These are phyloP conservation scores for Lophius americanus DNA, from an alignment of 2,797 vertebrate species.

Conservation along the genomic window DNA sequence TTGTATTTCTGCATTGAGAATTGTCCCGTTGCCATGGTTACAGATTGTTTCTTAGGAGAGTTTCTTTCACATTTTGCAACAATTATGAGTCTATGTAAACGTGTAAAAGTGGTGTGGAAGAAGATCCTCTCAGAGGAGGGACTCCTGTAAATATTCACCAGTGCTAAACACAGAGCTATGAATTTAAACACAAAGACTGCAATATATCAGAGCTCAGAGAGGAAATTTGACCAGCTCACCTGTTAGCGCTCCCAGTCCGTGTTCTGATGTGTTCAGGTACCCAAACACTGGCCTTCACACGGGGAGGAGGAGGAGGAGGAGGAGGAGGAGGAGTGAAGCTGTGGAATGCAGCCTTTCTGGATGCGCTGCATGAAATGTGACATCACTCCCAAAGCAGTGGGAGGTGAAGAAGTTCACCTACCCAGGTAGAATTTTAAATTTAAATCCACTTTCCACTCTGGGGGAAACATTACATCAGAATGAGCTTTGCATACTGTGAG, in stretches of 20 bases:
- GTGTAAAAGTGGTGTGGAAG: too few species aligned
- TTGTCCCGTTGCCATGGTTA: too few species aligned
- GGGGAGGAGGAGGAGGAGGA: conserved; percentile 8
- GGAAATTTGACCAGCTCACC: conserved; percentile 37
- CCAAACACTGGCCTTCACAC: background rate
- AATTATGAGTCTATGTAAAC: too few species aligned
- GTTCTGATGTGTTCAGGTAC: too few species aligned
- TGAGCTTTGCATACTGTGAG: background rate
- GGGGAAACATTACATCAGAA: background rate
- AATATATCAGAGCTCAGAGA: background rate
- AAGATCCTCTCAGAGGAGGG: too few species aligned
- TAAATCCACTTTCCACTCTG: background rate
- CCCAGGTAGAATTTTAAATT: background rate
- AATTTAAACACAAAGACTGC: background rate
- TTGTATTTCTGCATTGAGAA: too few species aligned
- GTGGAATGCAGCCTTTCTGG: conserved; percentile 64
- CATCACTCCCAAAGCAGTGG: conserved; percentile 7
- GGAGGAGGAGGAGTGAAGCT: conserved; percentile 34
- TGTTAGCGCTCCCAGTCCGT: conserved; percentile 2
- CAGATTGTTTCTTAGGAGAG: too few species aligned
- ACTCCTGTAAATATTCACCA: too few species aligned
- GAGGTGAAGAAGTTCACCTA: background rate
- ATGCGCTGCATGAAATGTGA: conserved; percentile 27
- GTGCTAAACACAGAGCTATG: background rate
- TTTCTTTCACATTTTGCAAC: too few species aligned